These are phyloP conservation scores for Neodiprion lecontei DNA, from an alignment of 1,140 invertebrate genomes.

Conservation along the genomic window DNA sequence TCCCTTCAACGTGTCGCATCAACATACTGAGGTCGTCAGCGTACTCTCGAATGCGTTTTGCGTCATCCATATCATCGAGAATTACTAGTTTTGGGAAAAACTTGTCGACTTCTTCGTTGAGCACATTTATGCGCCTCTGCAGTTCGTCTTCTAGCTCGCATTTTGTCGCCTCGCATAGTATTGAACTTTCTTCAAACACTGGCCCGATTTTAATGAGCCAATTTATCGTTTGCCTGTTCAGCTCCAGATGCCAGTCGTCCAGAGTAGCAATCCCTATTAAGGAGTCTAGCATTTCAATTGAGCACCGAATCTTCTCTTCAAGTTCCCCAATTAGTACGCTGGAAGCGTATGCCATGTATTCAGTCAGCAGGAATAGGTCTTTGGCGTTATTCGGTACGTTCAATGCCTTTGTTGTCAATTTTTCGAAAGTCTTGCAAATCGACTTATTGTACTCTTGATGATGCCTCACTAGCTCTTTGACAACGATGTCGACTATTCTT, in stretches of 20 bases:
- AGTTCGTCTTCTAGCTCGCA: conserved; percentile 69
- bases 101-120: conserved; percentile 66
- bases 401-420: conserved; percentile 43
- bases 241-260: conserved; percentile 53
- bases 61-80: conserved; percentile 59
- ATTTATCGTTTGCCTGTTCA: conserved; percentile 56
- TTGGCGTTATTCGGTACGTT: conserved; percentile 59
- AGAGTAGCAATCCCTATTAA: conserved; percentile 58
- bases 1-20: conserved; percentile 63
- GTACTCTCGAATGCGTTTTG: conserved; percentile 51
- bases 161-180: conserved; percentile 68
- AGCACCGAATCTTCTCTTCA: conserved; percentile 48
- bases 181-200: conserved; percentile 59
- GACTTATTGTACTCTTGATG: conserved; percentile 46
- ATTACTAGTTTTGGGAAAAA: conserved; percentile 62
- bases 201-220: conserved; percentile 62
- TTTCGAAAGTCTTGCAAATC: conserved; percentile 50
- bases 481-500: conserved; percentile 38
- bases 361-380: conserved; percentile 58
- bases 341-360: conserved; percentile 56
- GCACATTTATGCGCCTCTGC: conserved; percentile 61
- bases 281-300: conserved; percentile 49
- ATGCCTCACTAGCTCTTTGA: conserved; percentile 39
- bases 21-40: conserved; percentile 63
- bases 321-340: conserved; percentile 52